A percentile compares a stretch with the other conserved stretches of the same genome.
Evolutionary conservation across 92 coral and sea anemone genomes (phyloP).

Genomic region (Montipora capitata): DNA sequence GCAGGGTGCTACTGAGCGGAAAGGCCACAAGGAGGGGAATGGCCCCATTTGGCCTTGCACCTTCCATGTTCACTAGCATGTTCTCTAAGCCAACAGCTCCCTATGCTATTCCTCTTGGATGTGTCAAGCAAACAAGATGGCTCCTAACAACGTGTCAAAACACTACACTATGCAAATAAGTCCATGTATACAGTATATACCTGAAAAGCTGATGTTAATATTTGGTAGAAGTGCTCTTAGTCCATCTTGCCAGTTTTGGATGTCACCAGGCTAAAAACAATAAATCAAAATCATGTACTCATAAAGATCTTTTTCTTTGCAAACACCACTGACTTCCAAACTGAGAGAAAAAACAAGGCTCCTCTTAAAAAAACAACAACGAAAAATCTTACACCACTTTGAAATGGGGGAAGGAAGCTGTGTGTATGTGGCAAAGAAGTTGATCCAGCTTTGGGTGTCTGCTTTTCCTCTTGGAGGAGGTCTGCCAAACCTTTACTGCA

Average conservation of each 20-base stretch:
- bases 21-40: too few relatives aligned
- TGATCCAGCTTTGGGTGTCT: constrained; percentile 49
- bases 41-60: too few relatives aligned
- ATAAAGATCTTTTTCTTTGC: neutral
- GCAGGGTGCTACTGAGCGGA: too few relatives aligned
- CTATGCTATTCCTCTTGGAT: too few relatives aligned
- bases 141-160: too few relatives aligned
- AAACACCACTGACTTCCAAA: neutral
- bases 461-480: constrained; percentile 90
- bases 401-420: constrained; percentile 34
- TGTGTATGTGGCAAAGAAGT: constrained; percentile 37
- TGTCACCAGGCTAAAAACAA: constrained; percentile 63
- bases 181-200: constrained; percentile 37
- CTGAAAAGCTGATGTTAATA: constrained; percentile 98
- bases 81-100: too few relatives aligned
- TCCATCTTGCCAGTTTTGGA: constrained; percentile 96
- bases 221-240: constrained; percentile 96
- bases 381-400: constrained; percentile 48
- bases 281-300: neutral
- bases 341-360: neutral
- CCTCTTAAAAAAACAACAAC: neutral
- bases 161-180: neutral
- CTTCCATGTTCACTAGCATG: too few relatives aligned
- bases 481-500: constrained; percentile 95
- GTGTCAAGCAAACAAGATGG: too few relatives aligned